Evolutionary conservation across 2,113 vertebrate species (phyloP).

Genomic region (Axis porcinus): DNA sequence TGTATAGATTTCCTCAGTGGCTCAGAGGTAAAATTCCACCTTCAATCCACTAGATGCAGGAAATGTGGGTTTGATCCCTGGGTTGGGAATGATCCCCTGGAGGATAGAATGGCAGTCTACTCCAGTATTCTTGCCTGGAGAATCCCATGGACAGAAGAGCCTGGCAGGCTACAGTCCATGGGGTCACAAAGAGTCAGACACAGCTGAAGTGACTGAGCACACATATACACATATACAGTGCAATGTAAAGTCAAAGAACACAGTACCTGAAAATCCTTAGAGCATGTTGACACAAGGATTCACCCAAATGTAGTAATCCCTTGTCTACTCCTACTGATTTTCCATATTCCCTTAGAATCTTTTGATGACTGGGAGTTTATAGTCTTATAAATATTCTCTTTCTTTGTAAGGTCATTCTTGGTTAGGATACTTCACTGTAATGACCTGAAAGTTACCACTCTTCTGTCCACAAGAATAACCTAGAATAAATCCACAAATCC

Average conservation of each 20-base stretch:
- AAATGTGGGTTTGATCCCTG: not conserved
- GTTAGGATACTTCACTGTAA: not conserved
- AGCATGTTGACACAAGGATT: not conserved
- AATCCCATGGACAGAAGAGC: not conserved
- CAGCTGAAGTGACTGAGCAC: not conserved
- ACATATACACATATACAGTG: fast-evolving
- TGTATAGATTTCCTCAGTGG: not conserved
- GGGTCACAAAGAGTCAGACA: not conserved
- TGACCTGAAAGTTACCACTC: not conserved
- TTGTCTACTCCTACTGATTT: not conserved
- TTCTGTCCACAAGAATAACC: not conserved
- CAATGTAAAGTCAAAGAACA: not conserved
- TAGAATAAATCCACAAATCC: not conserved
- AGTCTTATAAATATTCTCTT: not conserved
- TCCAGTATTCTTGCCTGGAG: not conserved
- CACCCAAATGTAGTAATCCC: not conserved
- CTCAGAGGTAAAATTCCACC: not conserved
- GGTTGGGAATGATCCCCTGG: not conserved
- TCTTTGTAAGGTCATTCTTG: not conserved
- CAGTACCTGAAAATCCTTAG: not conserved
- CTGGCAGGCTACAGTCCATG: not conserved
- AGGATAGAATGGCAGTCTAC: not conserved
- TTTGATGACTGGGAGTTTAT: not conserved
- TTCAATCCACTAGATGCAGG: not conserved
- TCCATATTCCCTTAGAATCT: not conserved